Base-by-base conservation (phyloP, 2,888 invertebrate species). In the Caenorhabditis sp. region DNA sequence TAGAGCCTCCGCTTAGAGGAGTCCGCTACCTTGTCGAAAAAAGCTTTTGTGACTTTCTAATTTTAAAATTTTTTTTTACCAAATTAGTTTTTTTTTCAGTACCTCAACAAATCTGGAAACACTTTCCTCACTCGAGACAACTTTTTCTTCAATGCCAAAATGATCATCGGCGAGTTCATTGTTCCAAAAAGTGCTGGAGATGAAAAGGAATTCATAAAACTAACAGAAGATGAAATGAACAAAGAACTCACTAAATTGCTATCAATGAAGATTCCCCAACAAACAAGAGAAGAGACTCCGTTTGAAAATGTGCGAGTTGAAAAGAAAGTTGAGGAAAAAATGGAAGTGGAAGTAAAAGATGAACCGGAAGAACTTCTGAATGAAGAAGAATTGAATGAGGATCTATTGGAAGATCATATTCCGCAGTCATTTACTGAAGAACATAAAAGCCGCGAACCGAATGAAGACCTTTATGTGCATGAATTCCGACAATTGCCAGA, bases 111-210 rank as follows among this genome's bases (percentile, higher is more conserved):
- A 87, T 92, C 92, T 88, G 88, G 88, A 50, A 90, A 90, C 65
- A 89, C 89, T 3, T 92, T 92, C 83, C 89, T 96, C 65, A 92
- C 92, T 1, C 91, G 92, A 25, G 94, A 95, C 77, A 93, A 95
- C 90, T 97, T 97, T 89, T 94, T 93, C 76, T 96, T 95, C 90
- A 94, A 93, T 84, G 93, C 94, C 54, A 93, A 94, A 77, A 91
- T 93, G 1, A 92, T 95, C 75, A 91, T 97, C 50, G 97, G 97
- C 1, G 94, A 95, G 77, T 97, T 95, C 89, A 90, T 95, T 59
- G 69, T 72, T 7, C 74, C 76, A 1, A 76, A 74, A 20, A 57
- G 58, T 23, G 26, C 25, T 8, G 63, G 62, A 17, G 60, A 63
- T n/a, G 62, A 68, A 43, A 52, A 59, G 1, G 67, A 67, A 20